Base-by-base conservation (phyloP, 2,888 invertebrate species). In the Boloria selene region DNA sequence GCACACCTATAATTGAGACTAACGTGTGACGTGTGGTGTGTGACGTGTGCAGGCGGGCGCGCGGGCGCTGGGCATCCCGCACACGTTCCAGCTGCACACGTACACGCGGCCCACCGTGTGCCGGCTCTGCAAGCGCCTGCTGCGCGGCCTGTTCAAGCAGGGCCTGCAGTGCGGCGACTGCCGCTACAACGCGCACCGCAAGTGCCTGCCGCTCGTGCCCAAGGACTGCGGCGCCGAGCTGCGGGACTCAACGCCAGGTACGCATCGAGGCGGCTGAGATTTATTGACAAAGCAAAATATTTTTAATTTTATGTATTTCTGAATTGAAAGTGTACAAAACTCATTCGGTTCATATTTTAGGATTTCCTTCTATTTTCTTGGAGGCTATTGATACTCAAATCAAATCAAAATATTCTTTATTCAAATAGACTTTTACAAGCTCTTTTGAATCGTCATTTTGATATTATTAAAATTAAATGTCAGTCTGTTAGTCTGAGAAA, bases 91-190 rank as follows among this genome's bases (percentile, higher is more conserved):
- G 80, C 94, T 99, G 72, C 99, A 99, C 93, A 96, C 97, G 63
- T 99, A 99, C 92, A 98, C 98, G 55, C 94, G 98, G 59, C 99
- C 99, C 63, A 99, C 99, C 0, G 96, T 99, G 18, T 99, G 99
- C 85, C 97, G 98, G 77, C 94, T 95, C 86, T 99, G 99, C 93
- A 98, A 98, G 90, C 98, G 98, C 90, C 94, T 99, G 77, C 94
- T 99, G 72, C 96, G 97, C 74, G 99, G 99, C 0, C 93, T 99
- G 59, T 98, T 99, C 92, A 97, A 97, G 84, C 99, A 99, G 92
- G 99, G 99, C 65, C 91, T 98, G 76, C 99, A 99, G 88, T 99
- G 99, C 88, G 96, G 96, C 87, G 99, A 99, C 93, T 98, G 98
- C 88, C 97, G 97, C 84, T 98, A 97, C 91, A 98, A 98, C 92